phyloP scores from a whole-genome alignment of 2,113 vertebrate genomes.

The Scalopus aquaticus region DNA sequence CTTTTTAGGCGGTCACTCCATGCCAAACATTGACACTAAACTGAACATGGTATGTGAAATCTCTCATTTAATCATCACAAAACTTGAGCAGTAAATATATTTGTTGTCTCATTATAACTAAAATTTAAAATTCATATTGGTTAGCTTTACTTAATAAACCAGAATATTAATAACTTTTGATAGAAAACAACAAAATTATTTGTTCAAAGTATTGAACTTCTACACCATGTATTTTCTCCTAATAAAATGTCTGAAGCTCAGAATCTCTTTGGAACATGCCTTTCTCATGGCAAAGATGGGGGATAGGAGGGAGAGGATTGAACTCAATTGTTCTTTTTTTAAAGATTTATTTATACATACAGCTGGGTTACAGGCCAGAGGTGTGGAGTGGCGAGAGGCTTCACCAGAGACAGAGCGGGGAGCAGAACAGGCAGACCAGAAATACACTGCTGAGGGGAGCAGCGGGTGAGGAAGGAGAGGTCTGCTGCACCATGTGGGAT shows the following conservation, averaged over 20 bases:
- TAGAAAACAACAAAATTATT: not conserved
- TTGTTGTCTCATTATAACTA: not conserved
- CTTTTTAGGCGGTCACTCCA: not conserved
- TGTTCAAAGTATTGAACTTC: not conserved
- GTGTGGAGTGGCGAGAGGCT: too few species aligned
- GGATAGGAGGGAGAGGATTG: not conserved
- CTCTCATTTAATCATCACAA: constrained; percentile 17
- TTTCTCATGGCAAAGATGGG: not conserved
- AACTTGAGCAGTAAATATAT: not conserved
- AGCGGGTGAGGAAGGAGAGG: too few species aligned
- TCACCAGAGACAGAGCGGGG: too few species aligned
- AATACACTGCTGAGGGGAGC: too few species aligned
- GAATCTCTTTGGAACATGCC: not conserved
- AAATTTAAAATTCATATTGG: not conserved
- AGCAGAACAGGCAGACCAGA: too few species aligned
- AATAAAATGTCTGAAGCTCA: not conserved
- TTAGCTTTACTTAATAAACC: not conserved
- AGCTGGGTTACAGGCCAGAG: too few species aligned
- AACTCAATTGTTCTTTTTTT: not conserved
- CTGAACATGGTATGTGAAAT: not conserved
- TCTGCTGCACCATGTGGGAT: too few species aligned
- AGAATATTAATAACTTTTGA: not conserved
- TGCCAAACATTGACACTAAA: not conserved
- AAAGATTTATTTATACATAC: too few species aligned
- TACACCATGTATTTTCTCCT: not conserved